A percentile compares a stretch with the other conserved stretches of the same genome.
phyloP scores from a whole-genome alignment of 2,888 invertebrate species.

The Acleris literana region DNA sequence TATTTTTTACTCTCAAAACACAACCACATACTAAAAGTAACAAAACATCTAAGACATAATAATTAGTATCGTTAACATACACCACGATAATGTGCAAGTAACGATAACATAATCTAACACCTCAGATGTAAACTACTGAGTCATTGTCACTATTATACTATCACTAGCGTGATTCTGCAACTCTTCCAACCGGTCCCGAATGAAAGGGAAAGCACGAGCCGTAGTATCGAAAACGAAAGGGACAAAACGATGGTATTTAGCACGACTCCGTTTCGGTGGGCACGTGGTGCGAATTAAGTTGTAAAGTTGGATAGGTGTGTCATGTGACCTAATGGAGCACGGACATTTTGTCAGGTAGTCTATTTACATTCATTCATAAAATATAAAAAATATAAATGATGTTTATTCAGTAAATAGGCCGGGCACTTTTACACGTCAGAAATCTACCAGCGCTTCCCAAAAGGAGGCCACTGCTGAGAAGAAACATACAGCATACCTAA shows the following conservation, averaged over 20 bases:
- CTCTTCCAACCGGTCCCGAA: conserved; percentile 10
- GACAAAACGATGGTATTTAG: conserved; percentile 22
- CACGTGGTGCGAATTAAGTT: not conserved
- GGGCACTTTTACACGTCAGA: too few species aligned
- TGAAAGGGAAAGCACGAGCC: conserved; percentile 26
- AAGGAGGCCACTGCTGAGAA: too few species aligned
- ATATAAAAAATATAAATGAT: too few species aligned
- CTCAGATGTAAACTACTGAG: conserved; percentile 1
- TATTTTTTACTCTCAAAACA: too few species aligned
- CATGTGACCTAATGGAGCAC: too few species aligned
- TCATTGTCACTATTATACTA: conserved; percentile 13
- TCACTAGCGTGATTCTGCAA: conserved; percentile 8
- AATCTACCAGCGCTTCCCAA: too few species aligned
- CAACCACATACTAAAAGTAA: too few species aligned
- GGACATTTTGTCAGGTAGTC: too few species aligned
- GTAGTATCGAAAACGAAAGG: conserved; percentile 34
- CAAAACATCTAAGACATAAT: not conserved
- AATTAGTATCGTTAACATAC: not conserved
- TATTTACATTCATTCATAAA: too few species aligned
- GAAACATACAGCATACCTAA: too few species aligned
- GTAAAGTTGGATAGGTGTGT: not conserved
- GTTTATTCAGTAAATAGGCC: too few species aligned
- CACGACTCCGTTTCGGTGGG: not conserved
- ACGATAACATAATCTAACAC: not conserved
- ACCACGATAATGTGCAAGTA: not conserved